Evolutionary conservation across 2,113 vertebrate species (phyloP), one percentile per base, ranked within the genome.

Genomic region (Serilophus lunatus): DNA sequence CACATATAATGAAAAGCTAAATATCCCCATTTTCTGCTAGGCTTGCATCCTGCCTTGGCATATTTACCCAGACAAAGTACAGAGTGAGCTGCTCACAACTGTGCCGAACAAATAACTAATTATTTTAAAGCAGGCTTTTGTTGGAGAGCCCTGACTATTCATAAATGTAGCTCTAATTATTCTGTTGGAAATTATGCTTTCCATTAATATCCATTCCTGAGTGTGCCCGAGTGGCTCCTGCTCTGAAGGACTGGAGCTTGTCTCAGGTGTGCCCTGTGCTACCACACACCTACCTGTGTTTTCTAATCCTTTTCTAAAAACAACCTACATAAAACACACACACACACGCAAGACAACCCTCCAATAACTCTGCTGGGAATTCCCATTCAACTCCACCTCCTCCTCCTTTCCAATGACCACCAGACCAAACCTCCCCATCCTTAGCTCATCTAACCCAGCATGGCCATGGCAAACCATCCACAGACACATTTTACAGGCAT

Each of bases 231-330:
- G 71, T 38, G 44, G 26, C 17, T 31, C 80, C 7, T 3, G 31
- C 47, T 49, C 61, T 57, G 25, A 31, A 17, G 2, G 40, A 13
- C 61, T 26, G 50, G 2, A 63, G 42, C 13, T 69, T 40, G 38
- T 22, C 35, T 56, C 60, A 3, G 1, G 5, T 4, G 31, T n/a
- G 25, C 49, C 61, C 33, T 24, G 45, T 7, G 29, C 23, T 3
- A 16, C 2, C 17, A 14, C 8, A 17, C 2, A 12, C 17, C 22
- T 9, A 28, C 2, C 5, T 5, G 7, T 0, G 0, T 14, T 44
- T 70, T 47, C 45, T 82, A 36, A 7, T 3, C 1, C 20, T n/a
- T 70, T 65, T 26, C 51, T 69, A 4, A 49, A 66, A 33, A 7
- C 7, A 29, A 18, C 23, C 2, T 18, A 17, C 6, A n/a, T 5